Evolutionary conservation across 2,888 invertebrate species (phyloP).

Genomic region (Phasia obesa): DNA sequence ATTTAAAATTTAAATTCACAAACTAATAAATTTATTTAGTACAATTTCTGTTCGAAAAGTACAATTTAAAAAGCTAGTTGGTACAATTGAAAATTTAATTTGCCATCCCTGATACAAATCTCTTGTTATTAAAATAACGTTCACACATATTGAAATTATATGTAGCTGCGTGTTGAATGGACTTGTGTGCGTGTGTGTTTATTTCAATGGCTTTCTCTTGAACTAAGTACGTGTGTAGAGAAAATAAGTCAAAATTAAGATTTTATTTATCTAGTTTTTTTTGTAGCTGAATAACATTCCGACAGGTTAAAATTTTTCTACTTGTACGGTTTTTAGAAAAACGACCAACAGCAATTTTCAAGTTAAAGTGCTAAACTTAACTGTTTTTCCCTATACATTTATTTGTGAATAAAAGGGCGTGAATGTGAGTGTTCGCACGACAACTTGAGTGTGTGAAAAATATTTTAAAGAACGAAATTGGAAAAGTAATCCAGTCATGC

Average conservation of each 20-base stretch:
- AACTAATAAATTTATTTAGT: too few relatives aligned
- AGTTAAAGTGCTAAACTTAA: conserved; percentile 1
- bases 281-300: conserved; percentile 34
- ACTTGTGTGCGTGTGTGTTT: not conserved
- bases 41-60: too few relatives aligned
- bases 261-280: conserved; percentile 11
- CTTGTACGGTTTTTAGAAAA: conserved; percentile 38
- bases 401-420: not conserved
- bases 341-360: conserved; percentile 13
- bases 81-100: too few relatives aligned
- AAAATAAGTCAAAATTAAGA: not conserved
- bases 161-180: not conserved
- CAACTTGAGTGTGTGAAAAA: conserved; percentile 13
- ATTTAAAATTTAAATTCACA: too few relatives aligned
- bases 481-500: conserved; percentile 20
- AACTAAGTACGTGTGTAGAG: not conserved
- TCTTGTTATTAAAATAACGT: not conserved
- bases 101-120: too few relatives aligned
- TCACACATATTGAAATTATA: not conserved
- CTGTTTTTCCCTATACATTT: conserved; percentile 2
- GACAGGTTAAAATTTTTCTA: conserved; percentile 44
- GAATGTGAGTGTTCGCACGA: conserved; percentile 1
- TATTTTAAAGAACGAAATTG: conserved; percentile 26
- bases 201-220: not conserved
- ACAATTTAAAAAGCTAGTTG: too few relatives aligned